These are phyloP conservation scores for Ectemnius lituratus DNA, from an alignment of 2,888 invertebrate genomes.

Conservation along the genomic window DNA sequence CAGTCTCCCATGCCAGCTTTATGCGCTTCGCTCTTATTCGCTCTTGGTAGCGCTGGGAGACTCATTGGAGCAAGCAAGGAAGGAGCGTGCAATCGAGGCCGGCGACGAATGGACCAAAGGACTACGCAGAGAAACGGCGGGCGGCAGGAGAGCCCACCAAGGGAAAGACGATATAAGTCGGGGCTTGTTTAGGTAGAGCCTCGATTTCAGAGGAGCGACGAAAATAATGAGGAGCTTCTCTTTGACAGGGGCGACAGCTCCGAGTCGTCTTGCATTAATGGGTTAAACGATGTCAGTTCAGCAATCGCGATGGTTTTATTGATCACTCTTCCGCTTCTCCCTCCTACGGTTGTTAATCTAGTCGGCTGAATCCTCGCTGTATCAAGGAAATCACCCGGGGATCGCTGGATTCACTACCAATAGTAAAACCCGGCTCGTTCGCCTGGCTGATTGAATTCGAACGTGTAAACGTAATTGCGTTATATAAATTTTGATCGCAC, in stretches of 20 bases:
- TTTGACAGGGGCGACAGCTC: no score
- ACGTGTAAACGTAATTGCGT: conserved; percentile 44
- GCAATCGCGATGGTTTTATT: neutral
- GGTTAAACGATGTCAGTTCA: neutral
- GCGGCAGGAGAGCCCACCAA: neutral
- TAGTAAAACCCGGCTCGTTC: conserved; percentile 40
- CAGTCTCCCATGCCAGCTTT: no score
- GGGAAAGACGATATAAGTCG: no score
- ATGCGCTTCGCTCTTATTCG: conserved; percentile 37
- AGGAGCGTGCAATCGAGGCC: conserved; percentile 10
- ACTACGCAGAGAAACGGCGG: conserved; percentile 18
- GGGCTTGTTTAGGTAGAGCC: no score
- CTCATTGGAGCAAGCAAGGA: conserved; percentile 26
- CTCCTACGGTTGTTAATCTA: no score
- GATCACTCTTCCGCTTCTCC: neutral
- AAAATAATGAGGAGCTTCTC: no score
- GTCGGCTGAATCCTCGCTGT: neutral
- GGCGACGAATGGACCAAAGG: conserved; percentile 7
- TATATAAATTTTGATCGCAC: conserved; percentile 49
- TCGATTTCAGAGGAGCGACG: no score
- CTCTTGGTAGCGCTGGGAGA: conserved; percentile 53
- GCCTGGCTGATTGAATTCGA: conserved; percentile 40
- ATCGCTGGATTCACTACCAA: conserved; percentile 35
- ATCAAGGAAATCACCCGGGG: conserved; percentile 26
- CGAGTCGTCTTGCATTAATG: no score